Conservation (phyloP, 2,797 vertebrate genomes). For the Characodon lateralis region DNA sequence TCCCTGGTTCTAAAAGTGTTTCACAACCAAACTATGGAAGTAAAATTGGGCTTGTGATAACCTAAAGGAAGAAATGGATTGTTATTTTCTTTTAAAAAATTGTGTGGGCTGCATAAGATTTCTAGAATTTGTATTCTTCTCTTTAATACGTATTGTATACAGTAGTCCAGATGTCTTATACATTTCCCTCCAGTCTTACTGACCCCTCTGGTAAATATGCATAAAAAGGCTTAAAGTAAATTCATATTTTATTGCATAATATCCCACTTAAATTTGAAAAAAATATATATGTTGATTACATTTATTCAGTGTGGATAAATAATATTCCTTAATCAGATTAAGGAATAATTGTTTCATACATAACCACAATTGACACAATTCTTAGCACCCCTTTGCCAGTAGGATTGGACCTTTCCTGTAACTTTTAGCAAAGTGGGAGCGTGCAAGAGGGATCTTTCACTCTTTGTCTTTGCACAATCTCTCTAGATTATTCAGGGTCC, state of each 20-base stretch:
- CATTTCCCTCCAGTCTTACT: background rate
- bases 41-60: constrained; percentile 1
- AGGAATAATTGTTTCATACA: background rate
- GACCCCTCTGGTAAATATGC: background rate
- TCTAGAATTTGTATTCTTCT: background rate
- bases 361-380: background rate
- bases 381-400: background rate
- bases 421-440: background rate
- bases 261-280: background rate
- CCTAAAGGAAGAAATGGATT: background rate
- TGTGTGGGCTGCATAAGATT: background rate
- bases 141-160: background rate
- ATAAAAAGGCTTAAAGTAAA: background rate
- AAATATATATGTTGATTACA: background rate
- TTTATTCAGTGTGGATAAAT: background rate
- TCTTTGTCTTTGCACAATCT: background rate
- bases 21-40: constrained; percentile 15
- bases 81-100: background rate
- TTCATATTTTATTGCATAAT: background rate
- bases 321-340: background rate
- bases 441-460: background rate
- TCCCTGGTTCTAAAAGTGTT: constrained; percentile 31
- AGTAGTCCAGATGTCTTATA: background rate
- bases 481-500: background rate
- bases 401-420: background rate